Percentiles rank a stretch among this genome's conserved stretches.
Conservation (phyloP, 2,888 invertebrate species). For the Lapara coniferarum region DNA sequence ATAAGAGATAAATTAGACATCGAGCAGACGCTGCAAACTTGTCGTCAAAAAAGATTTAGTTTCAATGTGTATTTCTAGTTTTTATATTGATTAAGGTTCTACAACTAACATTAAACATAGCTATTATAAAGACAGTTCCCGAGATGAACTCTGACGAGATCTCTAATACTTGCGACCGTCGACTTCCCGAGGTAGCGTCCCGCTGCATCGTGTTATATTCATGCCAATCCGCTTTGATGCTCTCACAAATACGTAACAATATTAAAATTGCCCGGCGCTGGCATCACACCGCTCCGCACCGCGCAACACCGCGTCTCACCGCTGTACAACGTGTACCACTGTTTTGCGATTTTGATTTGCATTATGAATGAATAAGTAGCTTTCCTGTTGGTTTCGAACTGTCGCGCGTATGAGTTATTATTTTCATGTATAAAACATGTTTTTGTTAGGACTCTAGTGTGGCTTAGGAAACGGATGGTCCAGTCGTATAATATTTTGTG, state of each 20-base stretch:
- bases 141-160: not conserved
- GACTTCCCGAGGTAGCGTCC: not conserved
- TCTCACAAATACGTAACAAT: slow-evolving; percentile 23
- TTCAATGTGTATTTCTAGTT: no score
- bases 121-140: no score
- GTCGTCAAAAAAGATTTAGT: no score
- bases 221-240: slow-evolving; percentile 22
- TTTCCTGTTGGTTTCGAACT: not conserved
- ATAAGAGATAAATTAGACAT: no score
- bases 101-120: no score
- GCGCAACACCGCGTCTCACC: not conserved
- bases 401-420: not conserved
- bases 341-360: slow-evolving; percentile 18
- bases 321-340: not conserved
- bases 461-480: no score
- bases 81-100: no score
- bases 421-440: not conserved
- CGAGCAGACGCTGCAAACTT: no score
- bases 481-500: no score
- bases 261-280: slow-evolving; percentile 12
- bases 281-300: not conserved
- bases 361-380: slow-evolving; percentile 15
- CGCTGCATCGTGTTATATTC: slow-evolving; percentile 22
- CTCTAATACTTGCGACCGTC: not conserved
- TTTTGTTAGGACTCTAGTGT: not conserved